These are phyloP conservation scores for Sphaerodactylus townsendi DNA, from an alignment of 2,113 vertebrate genomes.

Conservation along the genomic window DNA sequence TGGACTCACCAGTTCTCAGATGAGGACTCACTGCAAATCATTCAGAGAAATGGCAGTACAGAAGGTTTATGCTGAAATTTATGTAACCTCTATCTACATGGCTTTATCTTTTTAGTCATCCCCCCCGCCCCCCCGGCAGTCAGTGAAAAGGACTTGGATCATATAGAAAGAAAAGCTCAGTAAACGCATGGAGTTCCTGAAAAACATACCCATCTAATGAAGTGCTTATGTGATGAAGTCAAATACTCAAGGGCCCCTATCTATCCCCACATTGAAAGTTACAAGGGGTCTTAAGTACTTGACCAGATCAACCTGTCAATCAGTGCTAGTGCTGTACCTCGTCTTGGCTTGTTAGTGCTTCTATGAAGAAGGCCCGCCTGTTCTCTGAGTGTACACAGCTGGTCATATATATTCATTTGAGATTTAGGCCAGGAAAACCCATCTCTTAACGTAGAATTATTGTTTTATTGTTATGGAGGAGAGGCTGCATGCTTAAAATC, in stretches of 20 bases:
- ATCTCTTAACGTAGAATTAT: neutral
- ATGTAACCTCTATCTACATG: constrained; percentile 3
- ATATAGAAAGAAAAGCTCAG: neutral
- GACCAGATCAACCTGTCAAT: neutral
- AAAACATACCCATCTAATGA: constrained; percentile 11
- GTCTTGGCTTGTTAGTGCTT: neutral
- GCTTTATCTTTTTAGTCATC: constrained; percentile 16
- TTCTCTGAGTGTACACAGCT: neutral
- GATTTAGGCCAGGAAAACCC: constrained; percentile 13
- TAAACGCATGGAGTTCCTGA: neutral
- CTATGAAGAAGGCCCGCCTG: neutral
- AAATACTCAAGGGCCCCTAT: neutral
- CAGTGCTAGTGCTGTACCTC: accelerated
- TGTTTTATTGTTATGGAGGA: neutral
- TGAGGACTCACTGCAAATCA: constrained; percentile 35
- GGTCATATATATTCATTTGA: constrained; percentile 1
- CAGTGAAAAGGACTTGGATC: neutral
- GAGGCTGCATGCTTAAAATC: constrained; percentile 36
- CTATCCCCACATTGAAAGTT: neutral
- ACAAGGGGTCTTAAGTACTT: accelerated
- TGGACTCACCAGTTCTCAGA: constrained; percentile 46
- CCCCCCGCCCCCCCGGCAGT: constrained; percentile 8
- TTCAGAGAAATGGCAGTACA: constrained; percentile 25
- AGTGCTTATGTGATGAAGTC: neutral
- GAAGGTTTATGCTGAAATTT: constrained; percentile 10